Base-by-base conservation (phyloP, 2,797 vertebrate genomes). In the Amblyraja radiata region DNA sequence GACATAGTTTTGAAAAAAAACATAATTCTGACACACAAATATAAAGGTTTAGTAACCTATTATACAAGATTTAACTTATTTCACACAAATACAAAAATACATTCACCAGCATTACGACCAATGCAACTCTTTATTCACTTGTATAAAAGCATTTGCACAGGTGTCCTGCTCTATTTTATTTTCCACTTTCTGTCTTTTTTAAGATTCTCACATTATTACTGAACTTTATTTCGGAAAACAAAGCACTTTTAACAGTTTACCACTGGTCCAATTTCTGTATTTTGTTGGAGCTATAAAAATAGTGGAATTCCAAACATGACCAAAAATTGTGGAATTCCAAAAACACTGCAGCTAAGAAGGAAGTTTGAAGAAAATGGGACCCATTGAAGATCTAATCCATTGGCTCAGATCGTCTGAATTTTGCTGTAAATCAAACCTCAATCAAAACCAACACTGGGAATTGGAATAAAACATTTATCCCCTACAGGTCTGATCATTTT, bases 1-100 rank as follows among this genome's bases (percentile, higher is more conserved):
- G 18, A 88, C 1, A 25, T 9, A 65, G 11, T n/a, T 63, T n/a
- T 23, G 1, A 88, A 65, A 88, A 68, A 46, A 32, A 54, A 90
- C 90, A 28, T 92, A 74, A 76, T 92, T 92, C 21, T 74, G 36
- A 54, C 25, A 74, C 58, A 91, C 16, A 91, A 92, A 91, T 46
- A 73, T 76, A 76, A 76, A 92, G 92, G 68, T 46, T 71, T 90
- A 86, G 58, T 73, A 90, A 21, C 88, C 68, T 71, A 39, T 21
- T 90, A 74, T 92, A 92, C 90, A 76, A 76, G 39, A 92, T 92
- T 76, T 54, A 71, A 39, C 16, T 23, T 25, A 74, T 58, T 76
- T 58, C 68, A 74, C 54, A 91, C 90, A 39, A 76, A 91, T 74
- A 28, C 23, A 76, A 58, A 92, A 90, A 76, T 92, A 74, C 71